Evolutionary conservation across 1,140 invertebrate genomes (phyloP).

Genomic region (Pollicipes pollicipes): DNA sequence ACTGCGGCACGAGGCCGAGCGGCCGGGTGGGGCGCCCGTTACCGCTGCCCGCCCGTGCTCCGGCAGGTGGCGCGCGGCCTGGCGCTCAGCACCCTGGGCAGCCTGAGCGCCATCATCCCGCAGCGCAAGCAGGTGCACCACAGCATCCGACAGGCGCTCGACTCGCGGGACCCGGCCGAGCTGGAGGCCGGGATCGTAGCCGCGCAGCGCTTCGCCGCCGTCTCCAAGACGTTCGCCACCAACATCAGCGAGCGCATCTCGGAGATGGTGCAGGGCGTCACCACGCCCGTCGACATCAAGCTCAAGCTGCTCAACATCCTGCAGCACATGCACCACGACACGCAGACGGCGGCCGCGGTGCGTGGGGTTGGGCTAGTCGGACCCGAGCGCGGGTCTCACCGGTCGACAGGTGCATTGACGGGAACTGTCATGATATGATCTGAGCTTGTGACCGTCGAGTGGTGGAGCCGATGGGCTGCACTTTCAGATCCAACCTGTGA

Average conservation of each 20-base stretch:
- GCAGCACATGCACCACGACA: conserved; percentile 7
- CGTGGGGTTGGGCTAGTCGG: too few relatives aligned
- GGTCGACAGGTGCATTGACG: too few relatives aligned
- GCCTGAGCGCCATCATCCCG: conserved; percentile 77
- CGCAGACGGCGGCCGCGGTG: conserved; percentile 6
- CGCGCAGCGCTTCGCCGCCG: conserved; percentile 74
- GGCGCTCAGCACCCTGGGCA: conserved; percentile 72
- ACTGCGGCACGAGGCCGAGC: too few relatives aligned
- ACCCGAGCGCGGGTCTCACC: too few relatives aligned
- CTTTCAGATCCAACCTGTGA: too few relatives aligned
- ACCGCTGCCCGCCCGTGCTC: too few relatives aligned
- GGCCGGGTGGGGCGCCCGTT: too few relatives aligned
- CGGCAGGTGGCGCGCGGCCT: conserved; percentile 58
- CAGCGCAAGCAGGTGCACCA: conserved; percentile 90
- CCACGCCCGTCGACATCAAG: conserved; percentile 21
- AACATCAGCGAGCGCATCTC: conserved; percentile 90
- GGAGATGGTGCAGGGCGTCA: conserved; percentile 81
- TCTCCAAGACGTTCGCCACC: conserved; percentile 83
- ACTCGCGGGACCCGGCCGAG: conserved; percentile 88
- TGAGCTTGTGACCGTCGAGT: too few relatives aligned
- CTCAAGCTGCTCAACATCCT: conserved; percentile 1
- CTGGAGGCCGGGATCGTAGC: conserved; percentile 91
- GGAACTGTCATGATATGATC: too few relatives aligned
- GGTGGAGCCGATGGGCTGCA: too few relatives aligned
- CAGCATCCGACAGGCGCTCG: conserved; percentile 70